These are phyloP conservation scores for Hirtodrosophila alboralis DNA, from an alignment of 2,888 invertebrate genomes.

Conservation along the genomic window DNA sequence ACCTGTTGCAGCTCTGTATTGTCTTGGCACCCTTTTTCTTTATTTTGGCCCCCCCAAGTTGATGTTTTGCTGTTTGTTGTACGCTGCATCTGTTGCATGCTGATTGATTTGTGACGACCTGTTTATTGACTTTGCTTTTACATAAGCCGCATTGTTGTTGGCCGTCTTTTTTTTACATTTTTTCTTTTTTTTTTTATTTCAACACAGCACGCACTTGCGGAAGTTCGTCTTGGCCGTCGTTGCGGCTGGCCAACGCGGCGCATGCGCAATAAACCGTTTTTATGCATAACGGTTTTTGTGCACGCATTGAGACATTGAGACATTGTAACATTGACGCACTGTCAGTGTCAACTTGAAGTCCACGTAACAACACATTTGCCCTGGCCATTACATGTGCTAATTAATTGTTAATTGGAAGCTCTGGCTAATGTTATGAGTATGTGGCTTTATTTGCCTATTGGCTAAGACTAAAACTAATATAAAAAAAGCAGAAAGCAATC, in stretches of 20 bases:
- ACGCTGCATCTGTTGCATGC: constrained; percentile 60
- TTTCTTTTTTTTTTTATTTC: constrained; percentile 60
- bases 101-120: constrained; percentile 67
- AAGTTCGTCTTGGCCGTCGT: constrained; percentile 58
- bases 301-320: constrained; percentile 39
- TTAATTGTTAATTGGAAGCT: constrained; percentile 51
- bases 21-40: background rate
- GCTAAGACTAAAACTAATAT: constrained; percentile 35
- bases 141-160: constrained; percentile 48
- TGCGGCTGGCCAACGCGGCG: constrained; percentile 48
- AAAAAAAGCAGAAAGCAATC: constrained; percentile 1
- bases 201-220: constrained; percentile 70
- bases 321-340: constrained; percentile 18
- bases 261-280: constrained; percentile 74
- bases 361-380: constrained; percentile 62
- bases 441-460: constrained; percentile 55
- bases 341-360: constrained; percentile 15
- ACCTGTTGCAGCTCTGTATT: too few relatives aligned
- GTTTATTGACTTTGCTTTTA: constrained; percentile 61
- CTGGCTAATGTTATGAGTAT: constrained; percentile 44
- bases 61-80: constrained; percentile 3
- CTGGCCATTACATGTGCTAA: constrained; percentile 58
- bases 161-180: constrained; percentile 20
- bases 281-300: constrained; percentile 70
- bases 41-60: constrained; percentile 52